Evolutionary conservation across 2,888 invertebrate species (phyloP).

Genomic region (Sabatieria punctata): DNA sequence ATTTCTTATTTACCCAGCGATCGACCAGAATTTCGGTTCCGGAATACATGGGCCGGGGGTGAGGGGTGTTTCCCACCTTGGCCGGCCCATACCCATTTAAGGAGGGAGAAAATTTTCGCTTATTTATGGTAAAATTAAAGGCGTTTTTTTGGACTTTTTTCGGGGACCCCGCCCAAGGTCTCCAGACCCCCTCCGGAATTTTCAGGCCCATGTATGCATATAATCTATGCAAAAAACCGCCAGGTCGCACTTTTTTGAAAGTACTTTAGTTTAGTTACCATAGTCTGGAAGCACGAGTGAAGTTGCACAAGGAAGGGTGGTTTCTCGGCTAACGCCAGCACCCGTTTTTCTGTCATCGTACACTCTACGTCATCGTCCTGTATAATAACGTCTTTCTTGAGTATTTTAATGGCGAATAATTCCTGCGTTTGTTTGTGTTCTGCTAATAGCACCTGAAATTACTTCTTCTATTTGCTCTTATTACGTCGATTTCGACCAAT

Average conservation of each 20-base stretch:
- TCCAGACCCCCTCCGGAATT: no score
- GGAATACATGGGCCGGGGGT: no score
- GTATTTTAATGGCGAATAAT: constrained; percentile 92
- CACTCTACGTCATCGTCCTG: constrained; percentile 95
- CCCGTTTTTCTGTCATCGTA: constrained; percentile 98
- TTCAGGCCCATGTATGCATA: no score
- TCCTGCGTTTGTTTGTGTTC: constrained; percentile 95
- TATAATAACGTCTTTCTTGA: constrained; percentile 98
- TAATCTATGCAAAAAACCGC: neutral
- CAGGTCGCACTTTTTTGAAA: neutral
- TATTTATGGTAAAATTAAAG: no score
- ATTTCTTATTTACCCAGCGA: neutral
- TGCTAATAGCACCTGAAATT: constrained; percentile 82
- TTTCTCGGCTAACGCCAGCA: constrained; percentile 74
- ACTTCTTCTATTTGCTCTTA: neutral
- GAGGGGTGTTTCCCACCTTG: no score
- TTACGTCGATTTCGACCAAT: neutral
- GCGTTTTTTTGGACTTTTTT: no score
- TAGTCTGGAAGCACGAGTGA: constrained; percentile 98
- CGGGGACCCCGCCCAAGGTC: no score
- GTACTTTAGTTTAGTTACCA: constrained; percentile 59
- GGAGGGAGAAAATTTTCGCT: no score
- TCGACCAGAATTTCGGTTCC: neutral
- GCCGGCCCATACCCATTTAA: no score
- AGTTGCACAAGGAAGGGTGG: constrained; percentile 98